A percentile compares a stretch with the other conserved stretches of the same genome.
phyloP scores from a whole-genome alignment of 1,140 invertebrate genomes.

The Acromyrmex echinatior region DNA sequence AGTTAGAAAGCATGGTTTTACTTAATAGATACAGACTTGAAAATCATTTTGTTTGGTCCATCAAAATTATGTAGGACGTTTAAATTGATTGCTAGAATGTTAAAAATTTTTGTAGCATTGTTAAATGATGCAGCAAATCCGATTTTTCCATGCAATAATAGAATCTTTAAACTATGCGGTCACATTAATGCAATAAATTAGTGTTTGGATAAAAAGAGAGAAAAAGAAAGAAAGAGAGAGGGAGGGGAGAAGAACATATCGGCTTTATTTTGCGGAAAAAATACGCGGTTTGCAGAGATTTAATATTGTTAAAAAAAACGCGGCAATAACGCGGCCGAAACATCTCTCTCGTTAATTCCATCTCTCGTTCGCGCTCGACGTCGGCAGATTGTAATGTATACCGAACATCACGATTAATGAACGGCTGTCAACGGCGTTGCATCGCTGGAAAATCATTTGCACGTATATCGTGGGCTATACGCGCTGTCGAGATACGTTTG shows the following conservation, averaged over 20 bases:
- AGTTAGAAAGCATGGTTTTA: no score
- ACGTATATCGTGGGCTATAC: slow-evolving; percentile 15
- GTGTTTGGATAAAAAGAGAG: neutral
- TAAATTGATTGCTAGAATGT: no score
- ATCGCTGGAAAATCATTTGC: slow-evolving; percentile 53
- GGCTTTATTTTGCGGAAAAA: slow-evolving; percentile 33
- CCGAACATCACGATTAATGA: slow-evolving; percentile 56
- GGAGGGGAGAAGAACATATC: neutral
- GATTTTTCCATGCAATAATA: neutral
- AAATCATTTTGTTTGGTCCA: no score
- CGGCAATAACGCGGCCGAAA: slow-evolving; percentile 42
- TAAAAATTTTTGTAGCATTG: no score
- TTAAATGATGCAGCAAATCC: no score
- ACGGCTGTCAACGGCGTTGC: slow-evolving; percentile 51
- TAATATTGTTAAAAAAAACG: slow-evolving; percentile 39
- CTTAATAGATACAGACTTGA: no score
- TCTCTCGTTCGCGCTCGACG: slow-evolving; percentile 26
- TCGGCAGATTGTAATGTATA: slow-evolving; percentile 38
- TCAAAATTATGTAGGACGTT: no score
- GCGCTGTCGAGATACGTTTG: slow-evolving; percentile 48
- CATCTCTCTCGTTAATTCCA: slow-evolving; percentile 24
- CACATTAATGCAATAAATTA: slow-evolving; percentile 44
- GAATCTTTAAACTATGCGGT: slow-evolving; percentile 30
- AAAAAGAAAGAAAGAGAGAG: neutral
- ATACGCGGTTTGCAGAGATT: slow-evolving; percentile 28